A percentile compares a stretch with the other conserved stretches of the same genome.
Evolutionary conservation across 2,113 vertebrate species (phyloP).

Genomic region (Phrynocephalus versicolor): DNA sequence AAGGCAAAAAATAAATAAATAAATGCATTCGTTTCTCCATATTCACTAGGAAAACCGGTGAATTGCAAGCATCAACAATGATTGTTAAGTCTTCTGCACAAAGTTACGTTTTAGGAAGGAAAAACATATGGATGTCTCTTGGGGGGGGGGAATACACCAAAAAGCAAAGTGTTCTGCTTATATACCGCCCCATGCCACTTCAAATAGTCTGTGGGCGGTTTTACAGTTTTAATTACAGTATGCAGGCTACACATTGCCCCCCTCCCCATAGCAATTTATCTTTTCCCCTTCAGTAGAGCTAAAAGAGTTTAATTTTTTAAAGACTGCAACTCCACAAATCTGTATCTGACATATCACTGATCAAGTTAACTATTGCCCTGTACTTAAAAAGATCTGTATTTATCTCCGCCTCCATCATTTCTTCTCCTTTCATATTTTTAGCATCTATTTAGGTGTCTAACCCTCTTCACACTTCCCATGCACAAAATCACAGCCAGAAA

Average conservation of each 20-base stretch:
- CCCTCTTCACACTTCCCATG: background rate
- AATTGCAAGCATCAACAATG: background rate
- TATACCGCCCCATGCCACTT: too few species aligned
- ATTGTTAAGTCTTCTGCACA: background rate
- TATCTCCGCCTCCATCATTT: background rate
- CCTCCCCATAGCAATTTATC: background rate
- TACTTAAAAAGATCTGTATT: background rate
- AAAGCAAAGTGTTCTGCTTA: too few species aligned
- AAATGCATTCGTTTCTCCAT: constrained; percentile 15
- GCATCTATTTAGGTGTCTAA: background rate
- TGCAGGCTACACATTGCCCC: too few species aligned
- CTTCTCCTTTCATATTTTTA: background rate
- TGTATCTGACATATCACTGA: background rate
- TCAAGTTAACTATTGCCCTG: background rate
- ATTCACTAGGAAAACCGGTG: background rate
- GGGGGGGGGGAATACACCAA: too few species aligned
- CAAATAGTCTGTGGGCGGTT: too few species aligned
- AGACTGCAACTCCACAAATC: too few species aligned
- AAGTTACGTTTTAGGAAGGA: background rate
- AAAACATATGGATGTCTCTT: constrained; percentile 12
- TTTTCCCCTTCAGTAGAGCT: background rate
- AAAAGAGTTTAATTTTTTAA: background rate
- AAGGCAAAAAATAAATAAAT: constrained; percentile 17
- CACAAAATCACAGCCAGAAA: background rate
- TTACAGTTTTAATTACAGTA: too few species aligned